These are phyloP conservation scores for Drosophila atroscutellata DNA, from an alignment of 2,888 invertebrate genomes.

Conservation along the genomic window DNA sequence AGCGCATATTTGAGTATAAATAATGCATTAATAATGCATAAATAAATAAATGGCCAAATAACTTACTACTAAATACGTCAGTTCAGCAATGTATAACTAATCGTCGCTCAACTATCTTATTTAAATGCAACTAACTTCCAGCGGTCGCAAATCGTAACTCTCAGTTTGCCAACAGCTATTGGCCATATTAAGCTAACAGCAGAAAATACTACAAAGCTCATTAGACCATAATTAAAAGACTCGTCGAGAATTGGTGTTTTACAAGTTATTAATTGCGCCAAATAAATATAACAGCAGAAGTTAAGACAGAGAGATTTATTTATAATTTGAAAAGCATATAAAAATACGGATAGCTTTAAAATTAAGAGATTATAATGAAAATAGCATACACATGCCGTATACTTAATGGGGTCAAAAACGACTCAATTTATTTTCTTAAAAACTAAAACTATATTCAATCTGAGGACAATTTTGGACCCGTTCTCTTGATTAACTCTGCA, in stretches of 20 bases:
- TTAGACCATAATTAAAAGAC: background rate
- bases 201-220: background rate
- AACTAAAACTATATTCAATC: background rate
- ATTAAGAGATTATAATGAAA: background rate
- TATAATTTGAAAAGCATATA: background rate
- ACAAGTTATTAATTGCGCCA: background rate
- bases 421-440: background rate
- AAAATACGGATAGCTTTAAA: background rate
- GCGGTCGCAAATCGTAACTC: background rate
- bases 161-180: background rate
- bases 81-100: conserved; percentile 26
- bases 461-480: background rate
- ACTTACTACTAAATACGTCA: conserved; percentile 12
- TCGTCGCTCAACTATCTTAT: conserved; percentile 8
- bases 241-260: background rate
- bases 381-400: background rate
- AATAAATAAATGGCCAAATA: conserved; percentile 42
- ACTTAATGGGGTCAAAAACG: background rate
- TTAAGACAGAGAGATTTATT: background rate
- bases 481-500: background rate
- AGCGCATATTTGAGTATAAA: conserved; percentile 35
- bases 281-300: background rate
- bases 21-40: conserved; percentile 36
- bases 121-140: conserved; percentile 12
- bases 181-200: background rate